These are phyloP conservation scores for Yasuhikotakia modesta DNA, from an alignment of 2,797 vertebrate species.

Conservation along the genomic window DNA sequence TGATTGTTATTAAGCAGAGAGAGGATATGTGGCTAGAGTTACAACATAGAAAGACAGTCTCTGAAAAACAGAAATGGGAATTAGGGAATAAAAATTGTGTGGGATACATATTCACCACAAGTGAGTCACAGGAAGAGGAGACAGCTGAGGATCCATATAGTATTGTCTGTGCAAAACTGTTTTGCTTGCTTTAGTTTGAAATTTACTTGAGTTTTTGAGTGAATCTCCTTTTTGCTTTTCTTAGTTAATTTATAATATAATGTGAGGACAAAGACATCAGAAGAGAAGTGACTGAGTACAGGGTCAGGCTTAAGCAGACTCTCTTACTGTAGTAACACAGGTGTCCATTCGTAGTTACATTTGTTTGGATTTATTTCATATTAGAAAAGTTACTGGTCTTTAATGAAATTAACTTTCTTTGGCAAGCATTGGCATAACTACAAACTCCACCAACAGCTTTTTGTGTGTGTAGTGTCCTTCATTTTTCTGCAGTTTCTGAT, in stretches of 20 bases:
- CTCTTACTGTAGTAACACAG: too few species aligned
- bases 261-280: too few species aligned
- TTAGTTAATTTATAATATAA: too few species aligned
- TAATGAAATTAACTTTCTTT: too few species aligned
- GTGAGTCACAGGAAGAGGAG: conserved; percentile 42
- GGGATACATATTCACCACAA: conserved; percentile 25
- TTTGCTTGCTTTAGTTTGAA: too few species aligned
- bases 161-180: conserved; percentile 60
- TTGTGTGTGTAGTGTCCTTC: conserved; percentile 25
- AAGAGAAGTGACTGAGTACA: too few species aligned
- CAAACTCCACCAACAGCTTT: background rate
- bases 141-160: conserved; percentile 51
- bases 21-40: conserved; percentile 55
- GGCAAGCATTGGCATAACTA: background rate
- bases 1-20: conserved; percentile 60
- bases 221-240: too few species aligned
- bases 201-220: too few species aligned
- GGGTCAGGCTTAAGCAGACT: too few species aligned
- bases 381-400: too few species aligned
- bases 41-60: conserved; percentile 53
- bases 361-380: too few species aligned
- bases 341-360: too few species aligned
- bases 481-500: conserved; percentile 34
- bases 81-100: conserved; percentile 62
- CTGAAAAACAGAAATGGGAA: conserved; percentile 51